Evolutionary conservation across 1,140 invertebrate species (phyloP), one percentile per base, ranked within the genome.

Genomic region (Spodoptera litura): DNA sequence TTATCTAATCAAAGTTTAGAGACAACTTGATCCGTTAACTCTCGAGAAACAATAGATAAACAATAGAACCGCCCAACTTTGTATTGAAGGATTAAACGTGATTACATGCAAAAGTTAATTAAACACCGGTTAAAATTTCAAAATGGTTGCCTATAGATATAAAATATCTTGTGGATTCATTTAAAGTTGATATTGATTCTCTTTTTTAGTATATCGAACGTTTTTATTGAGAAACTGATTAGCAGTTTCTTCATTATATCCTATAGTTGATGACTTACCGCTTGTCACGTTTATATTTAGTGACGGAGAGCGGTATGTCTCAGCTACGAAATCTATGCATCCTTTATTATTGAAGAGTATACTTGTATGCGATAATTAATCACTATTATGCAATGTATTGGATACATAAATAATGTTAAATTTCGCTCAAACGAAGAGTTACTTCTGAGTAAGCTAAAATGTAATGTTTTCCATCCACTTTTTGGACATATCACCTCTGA

Each of bases 401-500:
- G 49, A 70, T 70, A 70, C 66, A 70, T 53, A 53, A 70, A 68
- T 70, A 70, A 53, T 70, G 49, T 70, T 70, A 53, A 70, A 70
- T 70, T 52, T 70, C 12, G 66, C 66, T 70, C 66, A 70, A 70
- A 70, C 15, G 66, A 27, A 70, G 52, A 49, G 66, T 49, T 70
- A 70, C 66, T 70, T 70, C 8, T 49, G 66, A 49, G 66, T 70
- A 52, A 70, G 49, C 66, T 70, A 68, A 52, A 64, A 70, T 70
- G 66, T 70, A 71, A 55, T 55, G 68, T 71, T 71, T 71, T 71
- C 68, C 51, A 56, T 71, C 53, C 68, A 71, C n/a, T 38, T 59
- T 59, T 70, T 77, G 62, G 56, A 73, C 66, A 77, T 56, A 78
- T 58, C 61, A 66, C 81, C 78, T 80, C 72, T 82, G 83, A 75